Evolutionary conservation across 2,888 invertebrate species (phyloP).

Genomic region (Spatulosminthurus flaviceps): DNA sequence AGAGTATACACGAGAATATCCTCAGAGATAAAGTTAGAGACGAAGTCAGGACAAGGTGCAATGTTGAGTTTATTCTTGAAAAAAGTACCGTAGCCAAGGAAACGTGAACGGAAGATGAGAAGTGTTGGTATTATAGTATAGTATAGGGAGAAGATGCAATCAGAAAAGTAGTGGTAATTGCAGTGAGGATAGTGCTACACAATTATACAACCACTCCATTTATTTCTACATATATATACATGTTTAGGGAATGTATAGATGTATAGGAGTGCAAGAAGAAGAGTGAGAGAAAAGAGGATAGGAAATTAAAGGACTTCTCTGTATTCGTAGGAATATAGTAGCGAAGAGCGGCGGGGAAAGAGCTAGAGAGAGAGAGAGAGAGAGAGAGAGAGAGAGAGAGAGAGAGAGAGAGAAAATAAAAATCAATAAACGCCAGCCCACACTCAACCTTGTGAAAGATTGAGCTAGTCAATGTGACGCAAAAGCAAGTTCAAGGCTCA

Average conservation of each 20-base stretch:
- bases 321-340: slow-evolving; percentile 19
- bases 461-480: slow-evolving; percentile 51
- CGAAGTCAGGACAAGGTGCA: background rate
- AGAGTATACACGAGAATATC: background rate
- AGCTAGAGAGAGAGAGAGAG: slow-evolving; percentile 29
- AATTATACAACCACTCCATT: background rate
- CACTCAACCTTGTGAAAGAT: slow-evolving; percentile 51
- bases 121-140: too few species aligned
- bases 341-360: slow-evolving; percentile 31
- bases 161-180: background rate
- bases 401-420: slow-evolving; percentile 36
- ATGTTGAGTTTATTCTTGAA: background rate
- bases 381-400: slow-evolving; percentile 27
- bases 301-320: slow-evolving; percentile 26
- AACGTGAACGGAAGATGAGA: background rate
- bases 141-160: slow-evolving; percentile 15
- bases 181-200: slow-evolving; percentile 5
- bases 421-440: slow-evolving; percentile 51
- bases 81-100: background rate
- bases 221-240: slow-evolving; percentile 12
- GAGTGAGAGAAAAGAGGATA: slow-evolving; percentile 11
- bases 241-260: too few species aligned
- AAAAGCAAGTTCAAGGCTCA: slow-evolving; percentile 52
- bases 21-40: background rate
- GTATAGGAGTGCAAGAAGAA: slow-evolving; percentile 13